Percentiles rank a stretch among this genome's conserved stretches.
phyloP scores from a whole-genome alignment of 2,113 vertebrate genomes.

The Seriola rivoliana region DNA sequence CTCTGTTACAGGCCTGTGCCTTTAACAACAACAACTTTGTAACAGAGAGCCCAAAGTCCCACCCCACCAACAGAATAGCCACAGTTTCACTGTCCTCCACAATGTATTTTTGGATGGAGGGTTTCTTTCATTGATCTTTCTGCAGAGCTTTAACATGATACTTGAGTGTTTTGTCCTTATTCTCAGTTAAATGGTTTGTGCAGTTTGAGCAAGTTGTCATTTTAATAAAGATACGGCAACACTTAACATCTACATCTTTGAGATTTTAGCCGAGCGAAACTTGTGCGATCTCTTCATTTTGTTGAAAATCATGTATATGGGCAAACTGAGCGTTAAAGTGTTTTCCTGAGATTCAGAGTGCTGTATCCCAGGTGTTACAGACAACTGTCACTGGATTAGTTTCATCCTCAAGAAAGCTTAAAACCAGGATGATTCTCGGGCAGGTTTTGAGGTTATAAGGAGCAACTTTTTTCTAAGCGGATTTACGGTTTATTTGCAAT shows the following conservation, averaged over 20 bases:
- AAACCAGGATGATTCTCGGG: background rate
- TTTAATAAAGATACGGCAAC: background rate
- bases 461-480: background rate
- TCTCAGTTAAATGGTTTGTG: background rate
- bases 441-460: background rate
- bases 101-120: background rate
- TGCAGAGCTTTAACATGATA: background rate
- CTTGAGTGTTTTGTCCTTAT: background rate
- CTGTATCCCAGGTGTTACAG: background rate
- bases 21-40: conserved; percentile 52
- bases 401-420: background rate
- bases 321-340: background rate
- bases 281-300: background rate
- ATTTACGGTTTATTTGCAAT: background rate
- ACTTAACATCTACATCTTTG: background rate
- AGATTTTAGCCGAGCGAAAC: background rate
- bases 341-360: background rate
- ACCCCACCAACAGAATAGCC: conserved; percentile 8
- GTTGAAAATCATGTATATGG: background rate
- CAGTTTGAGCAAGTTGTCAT: background rate
- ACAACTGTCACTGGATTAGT: background rate
- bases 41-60: conserved; percentile 23
- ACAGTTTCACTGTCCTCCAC: background rate
- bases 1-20: conserved; percentile 37
- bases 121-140: background rate